These are phyloP conservation scores for Glaucopsyche alexis DNA, from an alignment of 2,888 invertebrate species.

Conservation along the genomic window DNA sequence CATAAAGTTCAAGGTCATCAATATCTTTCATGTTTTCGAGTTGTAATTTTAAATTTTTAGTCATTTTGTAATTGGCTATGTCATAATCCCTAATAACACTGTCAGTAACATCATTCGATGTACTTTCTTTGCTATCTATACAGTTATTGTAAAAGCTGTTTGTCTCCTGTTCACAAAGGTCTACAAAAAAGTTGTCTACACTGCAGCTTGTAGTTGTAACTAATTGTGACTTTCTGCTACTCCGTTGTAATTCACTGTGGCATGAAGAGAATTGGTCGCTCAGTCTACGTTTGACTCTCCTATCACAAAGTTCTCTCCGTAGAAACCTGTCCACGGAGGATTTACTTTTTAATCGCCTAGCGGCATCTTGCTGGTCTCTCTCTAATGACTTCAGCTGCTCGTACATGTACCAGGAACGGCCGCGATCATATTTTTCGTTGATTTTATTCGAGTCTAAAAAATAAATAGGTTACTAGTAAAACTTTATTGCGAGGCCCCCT, in stretches of 20 bases:
- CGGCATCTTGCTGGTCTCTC: slow-evolving; percentile 60
- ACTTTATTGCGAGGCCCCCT: too few relatives aligned
- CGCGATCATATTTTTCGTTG: slow-evolving; percentile 58
- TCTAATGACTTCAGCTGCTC: slow-evolving; percentile 71
- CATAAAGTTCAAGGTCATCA: slow-evolving; percentile 51
- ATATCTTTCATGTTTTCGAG: slow-evolving; percentile 56
- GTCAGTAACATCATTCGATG: background rate
- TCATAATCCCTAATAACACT: slow-evolving; percentile 45
- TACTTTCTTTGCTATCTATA: slow-evolving; percentile 39
- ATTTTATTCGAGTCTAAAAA: slow-evolving; percentile 56
- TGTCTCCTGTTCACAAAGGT: slow-evolving; percentile 53
- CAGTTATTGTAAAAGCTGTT: slow-evolving; percentile 43
- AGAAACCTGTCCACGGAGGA: slow-evolving; percentile 61
- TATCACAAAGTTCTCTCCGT: slow-evolving; percentile 51
- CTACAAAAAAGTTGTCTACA: slow-evolving; percentile 58
- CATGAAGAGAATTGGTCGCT: slow-evolving; percentile 49
- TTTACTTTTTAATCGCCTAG: slow-evolving; percentile 56
- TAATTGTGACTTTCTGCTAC: slow-evolving; percentile 42
- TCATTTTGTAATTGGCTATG: slow-evolving; percentile 46
- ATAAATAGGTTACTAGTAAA: too few relatives aligned
- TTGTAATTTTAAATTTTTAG: slow-evolving; percentile 53
- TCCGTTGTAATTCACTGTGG: slow-evolving; percentile 49
- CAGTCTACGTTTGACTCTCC: background rate
- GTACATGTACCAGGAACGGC: slow-evolving; percentile 71
- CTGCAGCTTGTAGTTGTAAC: slow-evolving; percentile 47